phyloP scores from a whole-genome alignment of 1,140 invertebrate genomes.

The Diprion similis region DNA sequence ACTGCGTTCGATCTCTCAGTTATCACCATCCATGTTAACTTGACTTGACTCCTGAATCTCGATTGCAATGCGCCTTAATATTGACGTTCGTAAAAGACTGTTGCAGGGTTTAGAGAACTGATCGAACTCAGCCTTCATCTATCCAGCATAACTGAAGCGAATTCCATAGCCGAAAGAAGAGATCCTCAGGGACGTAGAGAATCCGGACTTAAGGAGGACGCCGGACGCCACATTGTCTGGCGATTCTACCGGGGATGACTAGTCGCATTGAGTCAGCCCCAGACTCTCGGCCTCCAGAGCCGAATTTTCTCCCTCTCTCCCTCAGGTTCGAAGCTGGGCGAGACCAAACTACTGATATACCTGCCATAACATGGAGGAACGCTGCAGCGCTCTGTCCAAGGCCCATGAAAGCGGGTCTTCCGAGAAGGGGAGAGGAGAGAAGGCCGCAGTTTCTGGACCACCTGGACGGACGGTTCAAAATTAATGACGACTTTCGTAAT shows the following conservation, averaged over 20 bases:
- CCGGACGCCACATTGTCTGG: constrained; percentile 6
- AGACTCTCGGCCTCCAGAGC: not conserved
- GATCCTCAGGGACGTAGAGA: not conserved
- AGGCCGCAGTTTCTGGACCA: not conserved
- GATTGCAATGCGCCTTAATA: too few relatives aligned
- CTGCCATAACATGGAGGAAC: not conserved
- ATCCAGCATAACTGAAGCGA: too few relatives aligned
- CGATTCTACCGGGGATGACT: not conserved
- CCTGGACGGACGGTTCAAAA: not conserved
- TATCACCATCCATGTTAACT: too few relatives aligned
- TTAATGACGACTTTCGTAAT: not conserved
- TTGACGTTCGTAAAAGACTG: too few relatives aligned
- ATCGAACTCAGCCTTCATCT: too few relatives aligned
- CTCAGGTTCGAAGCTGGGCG: not conserved
- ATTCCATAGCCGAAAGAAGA: not conserved
- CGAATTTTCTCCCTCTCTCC: not conserved
- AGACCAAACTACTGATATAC: not conserved
- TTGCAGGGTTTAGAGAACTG: too few relatives aligned
- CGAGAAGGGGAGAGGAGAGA: not conserved
- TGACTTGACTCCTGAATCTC: too few relatives aligned
- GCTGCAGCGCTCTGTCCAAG: too few relatives aligned
- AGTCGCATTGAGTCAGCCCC: not conserved
- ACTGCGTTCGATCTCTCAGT: too few relatives aligned
- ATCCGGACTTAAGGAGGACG: not conserved
- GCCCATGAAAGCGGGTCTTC: not conserved